phyloP scores from a whole-genome alignment of 2,797 vertebrate species.

The Allobates femoralis region DNA sequence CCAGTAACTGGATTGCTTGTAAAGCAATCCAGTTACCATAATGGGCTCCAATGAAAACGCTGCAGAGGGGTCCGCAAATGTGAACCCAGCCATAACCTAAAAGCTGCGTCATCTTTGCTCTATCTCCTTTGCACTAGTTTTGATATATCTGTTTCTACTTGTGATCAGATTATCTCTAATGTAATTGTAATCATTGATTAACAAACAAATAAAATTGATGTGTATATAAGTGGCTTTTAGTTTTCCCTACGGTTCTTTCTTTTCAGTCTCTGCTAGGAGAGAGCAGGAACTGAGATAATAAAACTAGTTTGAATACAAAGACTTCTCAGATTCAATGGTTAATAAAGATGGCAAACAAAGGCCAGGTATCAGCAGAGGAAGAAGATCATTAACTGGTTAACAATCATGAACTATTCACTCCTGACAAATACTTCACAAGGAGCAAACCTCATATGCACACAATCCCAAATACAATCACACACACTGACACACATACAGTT shows the following conservation, averaged over 20 bases:
- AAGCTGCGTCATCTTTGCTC: not conserved
- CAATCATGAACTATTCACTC: slow-evolving; percentile 57
- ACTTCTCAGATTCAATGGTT: slow-evolving; percentile 29
- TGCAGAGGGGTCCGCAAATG: no score
- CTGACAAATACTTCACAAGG: slow-evolving; percentile 51
- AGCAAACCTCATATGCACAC: slow-evolving; percentile 41
- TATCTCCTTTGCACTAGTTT: not conserved
- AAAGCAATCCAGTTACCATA: no score
- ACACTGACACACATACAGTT: slow-evolving; percentile 36
- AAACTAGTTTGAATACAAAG: slow-evolving; percentile 56
- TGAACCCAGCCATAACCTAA: not conserved
- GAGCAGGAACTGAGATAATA: slow-evolving; percentile 49
- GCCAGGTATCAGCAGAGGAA: slow-evolving; percentile 54
- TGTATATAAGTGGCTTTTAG: slow-evolving; percentile 4
- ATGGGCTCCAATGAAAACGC: no score
- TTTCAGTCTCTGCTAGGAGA: slow-evolving; percentile 4
- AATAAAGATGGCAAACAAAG: slow-evolving; percentile 60
- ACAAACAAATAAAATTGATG: not conserved
- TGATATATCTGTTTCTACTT: not conserved
- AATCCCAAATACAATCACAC: slow-evolving; percentile 32
- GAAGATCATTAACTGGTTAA: slow-evolving; percentile 63
- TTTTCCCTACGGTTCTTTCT: not conserved
- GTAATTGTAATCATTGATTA: not conserved
- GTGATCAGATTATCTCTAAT: slow-evolving; percentile 11
- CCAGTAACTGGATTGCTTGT: no score